Base-by-base conservation (phyloP, 2,888 invertebrate species). In the Serrognathus titanus region DNA sequence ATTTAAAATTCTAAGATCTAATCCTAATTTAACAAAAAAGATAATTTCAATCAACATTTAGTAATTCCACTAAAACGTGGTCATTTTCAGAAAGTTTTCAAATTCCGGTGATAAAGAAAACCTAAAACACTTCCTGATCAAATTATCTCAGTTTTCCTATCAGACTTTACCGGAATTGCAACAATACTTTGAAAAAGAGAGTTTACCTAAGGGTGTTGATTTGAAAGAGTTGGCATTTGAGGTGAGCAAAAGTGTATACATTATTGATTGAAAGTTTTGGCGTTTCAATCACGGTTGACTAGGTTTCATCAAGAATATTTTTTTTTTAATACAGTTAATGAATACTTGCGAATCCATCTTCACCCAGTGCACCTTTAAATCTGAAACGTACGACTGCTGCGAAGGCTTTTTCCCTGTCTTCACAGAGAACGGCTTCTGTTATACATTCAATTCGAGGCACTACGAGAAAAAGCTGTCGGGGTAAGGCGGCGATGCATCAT, bases 391-490 rank as follows among this genome's bases (percentile, higher is more conserved):
- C 56, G 80, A 82, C 59, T 89, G 90, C 68, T 88, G 89, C 67
- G 80, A 82, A 12, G 78, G 83, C 55, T 83, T 90, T 49, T 79
- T 81, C 54, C 86, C 88, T 0, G 82, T 88, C n/a, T 87, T 88
- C 64, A 89, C 89, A 0, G 90, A 90, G 73, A 83, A 83, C 74
- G 90, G 90, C 2, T 86, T 86, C 68, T 90, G 90, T 69, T 89
- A 85, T 68, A 82, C 85, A 9, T 90, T 89, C 69, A 90, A 90
- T 70, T 83, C 84, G 1, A 75, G 79, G 61, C 83, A 85, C 65
- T 81, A 84, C 39, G 83, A 84, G 65, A 79, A 72, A 63, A 70
- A 60, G 55, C 56, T 63, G 39, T 67, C 69, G 35, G 61, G 83
- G 85, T 85, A 75, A 74, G 62, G 48, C 10, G 41, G 13, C 1